Percentiles rank a stretch among this genome's conserved stretches.
Evolutionary conservation across 2,797 vertebrate genomes (phyloP).

Genomic region (Danio jaintianensis): DNA sequence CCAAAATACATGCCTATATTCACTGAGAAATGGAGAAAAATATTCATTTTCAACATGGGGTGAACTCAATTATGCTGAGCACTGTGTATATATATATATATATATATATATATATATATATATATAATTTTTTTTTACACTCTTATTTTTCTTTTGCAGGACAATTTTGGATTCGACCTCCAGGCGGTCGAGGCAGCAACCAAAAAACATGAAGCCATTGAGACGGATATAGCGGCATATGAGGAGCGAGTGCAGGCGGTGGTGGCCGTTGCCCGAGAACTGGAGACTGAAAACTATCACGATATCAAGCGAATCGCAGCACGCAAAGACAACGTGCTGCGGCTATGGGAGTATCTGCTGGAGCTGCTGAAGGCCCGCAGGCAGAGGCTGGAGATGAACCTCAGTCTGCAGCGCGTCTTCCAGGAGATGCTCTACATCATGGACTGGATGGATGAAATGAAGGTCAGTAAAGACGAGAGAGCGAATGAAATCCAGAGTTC

Average conservation of each 20-base stretch:
- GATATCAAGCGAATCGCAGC: constrained; percentile 78
- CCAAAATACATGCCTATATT: too few relatives aligned
- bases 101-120: neutral
- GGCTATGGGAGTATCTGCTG: constrained; percentile 96
- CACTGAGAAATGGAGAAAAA: too few relatives aligned
- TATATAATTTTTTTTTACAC: neutral
- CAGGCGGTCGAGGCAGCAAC: constrained; percentile 83
- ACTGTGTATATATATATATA: neutral
- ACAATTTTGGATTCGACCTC: constrained; percentile 82
- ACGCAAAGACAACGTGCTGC: constrained; percentile 90
- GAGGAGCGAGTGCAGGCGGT: constrained; percentile 83
- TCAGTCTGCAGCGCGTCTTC: constrained; percentile 95
- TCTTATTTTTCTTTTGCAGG: constrained; percentile 63
- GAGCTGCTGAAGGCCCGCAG: constrained; percentile 92
- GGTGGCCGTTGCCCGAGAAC: constrained; percentile 79
- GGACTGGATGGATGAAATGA: constrained; percentile 91
- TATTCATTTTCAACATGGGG: too few relatives aligned
- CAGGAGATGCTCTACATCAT: constrained; percentile 99
- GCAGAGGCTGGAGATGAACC: constrained; percentile 90
- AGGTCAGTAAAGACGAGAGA: too few relatives aligned
- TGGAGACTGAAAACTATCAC: constrained; percentile 81
- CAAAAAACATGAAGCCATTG: constrained; percentile 86
- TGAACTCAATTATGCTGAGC: too few relatives aligned
- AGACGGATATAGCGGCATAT: constrained; percentile 84
- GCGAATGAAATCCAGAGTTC: too few relatives aligned